Evolutionary conservation across 2,113 vertebrate genomes (phyloP).

Genomic region (Hippocampus guttulatus): DNA sequence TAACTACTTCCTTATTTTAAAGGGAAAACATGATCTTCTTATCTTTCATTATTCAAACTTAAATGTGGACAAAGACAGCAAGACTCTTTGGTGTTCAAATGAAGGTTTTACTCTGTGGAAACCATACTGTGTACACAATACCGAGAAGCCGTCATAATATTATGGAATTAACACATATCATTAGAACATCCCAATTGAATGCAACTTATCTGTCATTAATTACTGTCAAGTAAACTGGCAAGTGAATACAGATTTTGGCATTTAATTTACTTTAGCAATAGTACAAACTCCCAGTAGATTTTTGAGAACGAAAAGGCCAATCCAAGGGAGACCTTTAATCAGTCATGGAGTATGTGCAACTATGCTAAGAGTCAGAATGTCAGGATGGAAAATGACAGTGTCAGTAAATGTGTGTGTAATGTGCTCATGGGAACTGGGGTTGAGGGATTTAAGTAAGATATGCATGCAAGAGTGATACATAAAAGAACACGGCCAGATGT

Average conservation of each 20-base stretch:
- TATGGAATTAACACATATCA: not conserved
- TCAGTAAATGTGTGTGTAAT: not conserved
- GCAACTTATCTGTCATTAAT: not conserved
- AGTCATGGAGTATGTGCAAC: not conserved
- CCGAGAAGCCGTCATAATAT: not conserved
- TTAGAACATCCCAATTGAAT: not conserved
- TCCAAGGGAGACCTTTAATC: not conserved
- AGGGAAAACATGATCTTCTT: not conserved
- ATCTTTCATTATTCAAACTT: not conserved
- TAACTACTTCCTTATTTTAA: not conserved
- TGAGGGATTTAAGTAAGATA: slow-evolving; percentile 34
- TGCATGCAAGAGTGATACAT: slow-evolving; percentile 24
- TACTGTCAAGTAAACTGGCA: not conserved
- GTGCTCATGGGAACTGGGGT: slow-evolving; percentile 33
- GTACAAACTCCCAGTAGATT: not conserved
- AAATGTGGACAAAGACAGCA: not conserved
- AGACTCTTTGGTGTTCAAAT: not conserved
- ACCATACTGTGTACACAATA: not conserved
- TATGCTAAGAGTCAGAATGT: not conserved
- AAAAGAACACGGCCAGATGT: slow-evolving; percentile 52
- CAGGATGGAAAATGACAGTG: slow-evolving; percentile 10
- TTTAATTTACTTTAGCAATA: not conserved
- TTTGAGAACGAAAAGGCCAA: not conserved
- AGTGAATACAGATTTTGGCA: not conserved
- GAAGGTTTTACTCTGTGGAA: not conserved